A percentile compares a stretch with the other conserved stretches of the same genome.
phyloP scores from a whole-genome alignment of 2,888 invertebrate genomes.

The Plebejus anna region DNA sequence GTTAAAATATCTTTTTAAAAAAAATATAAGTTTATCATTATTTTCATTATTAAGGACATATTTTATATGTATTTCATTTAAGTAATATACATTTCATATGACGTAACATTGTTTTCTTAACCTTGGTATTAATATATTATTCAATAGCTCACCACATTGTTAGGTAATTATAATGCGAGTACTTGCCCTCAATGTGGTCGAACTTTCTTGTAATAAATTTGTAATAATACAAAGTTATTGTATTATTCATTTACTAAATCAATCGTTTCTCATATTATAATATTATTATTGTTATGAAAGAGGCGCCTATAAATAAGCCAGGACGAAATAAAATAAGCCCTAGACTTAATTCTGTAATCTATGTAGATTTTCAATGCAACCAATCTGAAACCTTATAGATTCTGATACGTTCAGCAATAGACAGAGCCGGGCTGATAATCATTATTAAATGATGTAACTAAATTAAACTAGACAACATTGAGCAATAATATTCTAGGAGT shows the following conservation, averaged over 20 bases:
- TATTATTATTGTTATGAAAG: background rate
- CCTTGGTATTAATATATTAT: background rate
- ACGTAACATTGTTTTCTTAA: background rate
- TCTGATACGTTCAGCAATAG: too few species aligned
- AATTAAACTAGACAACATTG: too few species aligned
- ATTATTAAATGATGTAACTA: too few species aligned
- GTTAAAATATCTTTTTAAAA: background rate
- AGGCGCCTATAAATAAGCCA: background rate
- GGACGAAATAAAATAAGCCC: background rate
- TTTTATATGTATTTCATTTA: too few species aligned
- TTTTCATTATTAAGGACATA: too few species aligned
- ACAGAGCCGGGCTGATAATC: too few species aligned
- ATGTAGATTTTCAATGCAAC: too few species aligned
- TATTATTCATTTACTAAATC: too few species aligned
- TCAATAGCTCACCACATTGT: constrained; percentile 8
- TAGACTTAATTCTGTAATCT: background rate
- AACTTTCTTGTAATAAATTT: constrained; percentile 21
- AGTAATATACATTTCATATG: too few species aligned
- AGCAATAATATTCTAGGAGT: too few species aligned
- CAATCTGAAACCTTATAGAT: too few species aligned
- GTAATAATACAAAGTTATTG: background rate
- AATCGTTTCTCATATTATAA: background rate
- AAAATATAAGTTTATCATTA: too few species aligned
- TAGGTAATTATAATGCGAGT: constrained; percentile 15
- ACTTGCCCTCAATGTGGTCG: constrained; percentile 27